These are phyloP conservation scores for Limnephilus marmoratus DNA, from an alignment of 2,888 invertebrate species.

Conservation along the genomic window DNA sequence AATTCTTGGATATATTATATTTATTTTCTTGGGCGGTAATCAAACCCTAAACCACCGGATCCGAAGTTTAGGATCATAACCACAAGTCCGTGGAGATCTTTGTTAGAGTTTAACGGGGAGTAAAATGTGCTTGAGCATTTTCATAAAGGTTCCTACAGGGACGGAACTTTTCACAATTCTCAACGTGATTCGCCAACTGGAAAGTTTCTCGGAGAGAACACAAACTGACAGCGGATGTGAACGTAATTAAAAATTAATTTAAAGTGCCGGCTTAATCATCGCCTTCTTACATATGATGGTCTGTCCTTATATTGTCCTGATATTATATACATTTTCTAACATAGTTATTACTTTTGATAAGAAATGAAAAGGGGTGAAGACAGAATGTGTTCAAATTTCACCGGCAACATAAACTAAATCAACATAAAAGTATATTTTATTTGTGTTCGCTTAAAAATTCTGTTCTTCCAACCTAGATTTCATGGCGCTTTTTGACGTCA, in stretches of 20 bases:
- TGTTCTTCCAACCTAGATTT: neutral
- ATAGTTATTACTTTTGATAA: too few relatives aligned
- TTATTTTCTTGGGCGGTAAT: neutral
- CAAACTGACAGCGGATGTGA: slow-evolving; percentile 38
- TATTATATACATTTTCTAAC: too few relatives aligned
- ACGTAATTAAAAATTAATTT: slow-evolving; percentile 12
- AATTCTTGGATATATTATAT: neutral
- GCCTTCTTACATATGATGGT: neutral
- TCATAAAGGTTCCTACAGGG: neutral
- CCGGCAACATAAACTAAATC: too few relatives aligned
- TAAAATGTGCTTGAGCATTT: neutral
- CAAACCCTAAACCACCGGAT: neutral
- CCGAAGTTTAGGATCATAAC: neutral
- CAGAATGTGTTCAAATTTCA: too few relatives aligned
- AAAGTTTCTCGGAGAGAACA: neutral
- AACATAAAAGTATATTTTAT: neutral
- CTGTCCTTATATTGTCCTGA: neutral
- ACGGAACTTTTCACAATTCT: neutral
- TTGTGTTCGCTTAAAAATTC: neutral
- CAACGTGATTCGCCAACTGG: neutral
- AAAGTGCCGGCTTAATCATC: neutral
- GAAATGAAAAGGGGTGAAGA: too few relatives aligned
- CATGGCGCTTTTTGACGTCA: neutral
- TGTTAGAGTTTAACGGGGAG: neutral
- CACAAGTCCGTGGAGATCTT: neutral